Conservation (phyloP, 2,888 invertebrate species). For the Agriopis leucophaearia region DNA sequence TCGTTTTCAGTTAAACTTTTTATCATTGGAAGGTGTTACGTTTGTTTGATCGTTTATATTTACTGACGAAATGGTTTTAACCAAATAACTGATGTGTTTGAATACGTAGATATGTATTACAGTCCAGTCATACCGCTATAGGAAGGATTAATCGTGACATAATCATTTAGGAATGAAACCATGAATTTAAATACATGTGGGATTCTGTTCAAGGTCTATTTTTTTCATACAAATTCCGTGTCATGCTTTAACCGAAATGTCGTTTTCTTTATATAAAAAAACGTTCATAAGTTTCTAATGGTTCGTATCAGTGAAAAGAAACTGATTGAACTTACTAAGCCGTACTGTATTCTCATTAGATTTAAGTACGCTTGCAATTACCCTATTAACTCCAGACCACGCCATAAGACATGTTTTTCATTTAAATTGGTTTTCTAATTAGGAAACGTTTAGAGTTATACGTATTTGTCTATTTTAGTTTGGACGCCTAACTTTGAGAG, state of each 20-base stretch:
- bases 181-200: slow-evolving; percentile 30
- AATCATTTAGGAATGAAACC: slow-evolving; percentile 29
- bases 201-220: slow-evolving; percentile 25
- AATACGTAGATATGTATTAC: background rate
- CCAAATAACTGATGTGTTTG: background rate
- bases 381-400: slow-evolving; percentile 19
- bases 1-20: slow-evolving; percentile 11
- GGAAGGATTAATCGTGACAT: slow-evolving; percentile 22
- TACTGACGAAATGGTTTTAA: too few species aligned
- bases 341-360: slow-evolving; percentile 16
- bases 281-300: background rate
- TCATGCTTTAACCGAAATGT: slow-evolving; percentile 1
- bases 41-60: slow-evolving; percentile 17
- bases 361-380: slow-evolving; percentile 22
- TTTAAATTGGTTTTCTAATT: slow-evolving; percentile 25
- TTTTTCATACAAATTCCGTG: background rate
- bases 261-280: background rate
- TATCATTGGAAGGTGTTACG: slow-evolving; percentile 23
- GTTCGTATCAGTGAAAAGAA: background rate
- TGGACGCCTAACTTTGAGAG: background rate
- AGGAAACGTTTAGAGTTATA: slow-evolving; percentile 23
- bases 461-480: background rate
- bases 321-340: background rate
- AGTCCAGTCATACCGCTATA: background rate
- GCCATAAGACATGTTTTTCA: slow-evolving; percentile 16